Percentiles rank a stretch among this genome's conserved stretches.
phyloP scores from a whole-genome alignment of 1,140 invertebrate genomes.

The Eurosta solidaginis region DNA sequence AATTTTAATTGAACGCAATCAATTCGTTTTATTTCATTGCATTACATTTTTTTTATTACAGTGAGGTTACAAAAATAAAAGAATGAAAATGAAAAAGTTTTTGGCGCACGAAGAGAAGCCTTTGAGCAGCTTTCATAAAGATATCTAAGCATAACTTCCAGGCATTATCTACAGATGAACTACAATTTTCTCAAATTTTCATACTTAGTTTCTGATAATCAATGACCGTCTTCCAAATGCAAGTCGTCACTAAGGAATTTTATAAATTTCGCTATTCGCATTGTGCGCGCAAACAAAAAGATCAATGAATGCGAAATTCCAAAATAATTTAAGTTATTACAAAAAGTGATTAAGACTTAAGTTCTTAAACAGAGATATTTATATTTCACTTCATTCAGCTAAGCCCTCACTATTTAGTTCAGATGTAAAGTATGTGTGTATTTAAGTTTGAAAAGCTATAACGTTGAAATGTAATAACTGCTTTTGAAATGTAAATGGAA shows the following conservation, averaged over 20 bases:
- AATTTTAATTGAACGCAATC: constrained; percentile 59
- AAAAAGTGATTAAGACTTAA: constrained; percentile 14
- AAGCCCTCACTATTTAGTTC: too few species aligned
- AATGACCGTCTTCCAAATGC: neutral
- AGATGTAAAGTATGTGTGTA: too few species aligned
- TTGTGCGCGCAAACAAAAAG: neutral
- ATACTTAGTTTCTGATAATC: neutral
- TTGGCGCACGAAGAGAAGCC: neutral
- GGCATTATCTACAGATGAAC: neutral
- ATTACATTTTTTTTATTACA: constrained; percentile 19
- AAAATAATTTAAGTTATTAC: neutral
- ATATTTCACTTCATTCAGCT: too few species aligned
- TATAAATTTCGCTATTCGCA: constrained; percentile 11
- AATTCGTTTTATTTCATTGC: constrained; percentile 46
- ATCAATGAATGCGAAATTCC: neutral
- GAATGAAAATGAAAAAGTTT: neutral
- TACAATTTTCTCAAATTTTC: neutral
- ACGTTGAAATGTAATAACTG: too few species aligned
- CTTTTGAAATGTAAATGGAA: too few species aligned
- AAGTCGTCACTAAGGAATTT: neutral
- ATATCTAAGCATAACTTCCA: neutral
- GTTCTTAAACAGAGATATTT: neutral
- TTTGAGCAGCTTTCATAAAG: neutral
- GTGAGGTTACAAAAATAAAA: neutral
- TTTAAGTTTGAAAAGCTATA: too few species aligned